These are phyloP conservation scores for Yponomeuta cagnagella DNA, from an alignment of 2,888 invertebrate species.

Conservation along the genomic window DNA sequence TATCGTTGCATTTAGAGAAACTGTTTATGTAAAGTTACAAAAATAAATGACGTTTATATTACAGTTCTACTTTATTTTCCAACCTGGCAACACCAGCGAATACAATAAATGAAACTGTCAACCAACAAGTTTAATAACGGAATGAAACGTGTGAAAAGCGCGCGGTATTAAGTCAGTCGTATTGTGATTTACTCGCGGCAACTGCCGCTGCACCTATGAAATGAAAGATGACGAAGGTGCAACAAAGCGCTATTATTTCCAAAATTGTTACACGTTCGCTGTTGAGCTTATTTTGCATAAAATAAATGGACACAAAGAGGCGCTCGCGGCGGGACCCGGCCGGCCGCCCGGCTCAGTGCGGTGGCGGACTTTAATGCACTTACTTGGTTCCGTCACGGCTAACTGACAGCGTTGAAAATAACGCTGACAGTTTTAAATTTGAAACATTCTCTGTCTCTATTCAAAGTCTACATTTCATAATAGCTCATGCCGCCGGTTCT, in stretches of 20 bases:
- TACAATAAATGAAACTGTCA: not conserved
- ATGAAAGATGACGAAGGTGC: constrained; percentile 26
- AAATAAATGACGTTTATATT: constrained; percentile 45
- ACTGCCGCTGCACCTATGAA: constrained; percentile 1
- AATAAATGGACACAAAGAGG: constrained; percentile 40
- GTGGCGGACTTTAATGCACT: constrained; percentile 53
- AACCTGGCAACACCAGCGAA: not conserved
- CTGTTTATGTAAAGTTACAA: constrained; percentile 59
- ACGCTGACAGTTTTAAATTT: constrained; percentile 34
- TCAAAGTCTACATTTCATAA: constrained; percentile 7
- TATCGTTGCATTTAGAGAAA: constrained; percentile 47
- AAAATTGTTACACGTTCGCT: constrained; percentile 47
- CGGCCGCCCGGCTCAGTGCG: constrained; percentile 27
- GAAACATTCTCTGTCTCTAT: constrained; percentile 11
- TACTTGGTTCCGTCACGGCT: constrained; percentile 34
- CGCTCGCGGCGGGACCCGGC: constrained; percentile 34
- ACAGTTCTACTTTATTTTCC: not conserved
- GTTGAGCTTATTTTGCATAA: constrained; percentile 55
- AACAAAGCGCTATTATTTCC: constrained; percentile 51
- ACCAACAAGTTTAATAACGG: not conserved
- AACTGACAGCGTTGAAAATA: constrained; percentile 41
- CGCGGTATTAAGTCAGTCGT: not conserved
- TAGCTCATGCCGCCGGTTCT: constrained; percentile 11
- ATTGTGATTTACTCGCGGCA: constrained; percentile 1
- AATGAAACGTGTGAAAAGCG: not conserved